These are phyloP conservation scores for Myrmecobius fasciatus DNA, from an alignment of 2,113 vertebrate genomes.

Conservation along the genomic window DNA sequence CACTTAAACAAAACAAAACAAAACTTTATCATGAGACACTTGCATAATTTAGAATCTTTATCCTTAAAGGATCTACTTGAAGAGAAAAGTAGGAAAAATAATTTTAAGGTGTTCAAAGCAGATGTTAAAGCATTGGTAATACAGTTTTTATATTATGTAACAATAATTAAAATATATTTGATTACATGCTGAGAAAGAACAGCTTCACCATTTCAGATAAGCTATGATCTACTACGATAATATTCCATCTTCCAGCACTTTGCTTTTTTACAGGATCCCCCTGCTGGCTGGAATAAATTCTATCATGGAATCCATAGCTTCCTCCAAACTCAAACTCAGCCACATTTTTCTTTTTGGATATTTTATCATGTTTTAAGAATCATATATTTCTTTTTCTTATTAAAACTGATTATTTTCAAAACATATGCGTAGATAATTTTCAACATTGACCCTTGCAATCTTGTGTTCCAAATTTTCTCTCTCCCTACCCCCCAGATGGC, in stretches of 20 bases:
- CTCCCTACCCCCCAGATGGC: no score
- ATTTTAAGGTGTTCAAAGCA: background rate
- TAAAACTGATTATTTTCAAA: no score
- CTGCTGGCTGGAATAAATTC: background rate
- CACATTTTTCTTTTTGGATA: background rate
- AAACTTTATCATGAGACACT: background rate
- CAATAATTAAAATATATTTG: background rate
- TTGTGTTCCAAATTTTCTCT: no score
- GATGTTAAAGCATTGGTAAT: background rate
- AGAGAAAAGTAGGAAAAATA: background rate
- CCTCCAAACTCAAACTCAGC: background rate
- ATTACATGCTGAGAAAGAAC: background rate
- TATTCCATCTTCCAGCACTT: background rate
- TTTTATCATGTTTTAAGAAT: background rate
- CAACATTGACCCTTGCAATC: no score
- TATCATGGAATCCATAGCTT: background rate
- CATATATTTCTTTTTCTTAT: background rate
- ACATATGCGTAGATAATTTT: no score
- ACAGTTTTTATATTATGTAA: background rate
- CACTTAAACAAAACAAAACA: no score
- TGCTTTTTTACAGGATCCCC: background rate
- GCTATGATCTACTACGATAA: background rate
- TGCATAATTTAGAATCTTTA: background rate
- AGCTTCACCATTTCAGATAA: background rate
- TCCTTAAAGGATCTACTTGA: background rate